Base-by-base conservation (phyloP, 2,888 invertebrate genomes). In the Gymnocheta viridis region DNA sequence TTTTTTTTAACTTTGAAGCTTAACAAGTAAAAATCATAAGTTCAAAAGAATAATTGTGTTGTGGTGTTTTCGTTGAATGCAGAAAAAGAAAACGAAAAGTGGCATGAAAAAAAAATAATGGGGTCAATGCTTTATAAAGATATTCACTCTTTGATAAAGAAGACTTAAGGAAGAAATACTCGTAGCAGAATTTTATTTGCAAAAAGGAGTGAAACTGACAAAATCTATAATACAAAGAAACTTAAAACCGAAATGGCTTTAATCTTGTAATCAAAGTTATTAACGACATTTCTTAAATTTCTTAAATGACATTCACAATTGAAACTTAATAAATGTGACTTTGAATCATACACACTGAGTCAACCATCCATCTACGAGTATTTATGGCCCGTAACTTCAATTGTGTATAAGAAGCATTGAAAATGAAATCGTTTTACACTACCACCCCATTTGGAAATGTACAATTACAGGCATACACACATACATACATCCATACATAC, bases 111-210 rank as follows among this genome's bases (percentile, higher is more conserved):
- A 51, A 7, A 27, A 41, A 58, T 9, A 62, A 80, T 80, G 80
- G 58, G 80, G 73, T 66, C 73, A 80, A 49, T 67, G 66, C 19
- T 66, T 73, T 73, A 49, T 58, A 29, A 32, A 80, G 58, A 73
- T 80, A 27, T 58, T 47, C 10, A 32, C 0, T 51, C 24, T 47
- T 2, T n/a, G 73, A 66, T 66, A 80, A 67, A 29, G 22, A 72
- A 66, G 38, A 47, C 19, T 29, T 27, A 38, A 24, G 6, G 10
- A 47, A 47, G 5, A 22, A 22, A 38, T n/a, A n/a, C 12, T 22
- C 9, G 38, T 9, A 54, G 22, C 49, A 44, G 10, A 56, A 47
- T 10, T 38, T 58, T 24, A 29, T 49, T 51, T 60, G 49, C 38
- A 60, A 66, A 24, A 41, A 22, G 44, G 12, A 56, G 24, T 2